A percentile compares a stretch with the other conserved stretches of the same genome.
phyloP scores from a whole-genome alignment of 2,113 vertebrate species.

The Podarcis muralis region DNA sequence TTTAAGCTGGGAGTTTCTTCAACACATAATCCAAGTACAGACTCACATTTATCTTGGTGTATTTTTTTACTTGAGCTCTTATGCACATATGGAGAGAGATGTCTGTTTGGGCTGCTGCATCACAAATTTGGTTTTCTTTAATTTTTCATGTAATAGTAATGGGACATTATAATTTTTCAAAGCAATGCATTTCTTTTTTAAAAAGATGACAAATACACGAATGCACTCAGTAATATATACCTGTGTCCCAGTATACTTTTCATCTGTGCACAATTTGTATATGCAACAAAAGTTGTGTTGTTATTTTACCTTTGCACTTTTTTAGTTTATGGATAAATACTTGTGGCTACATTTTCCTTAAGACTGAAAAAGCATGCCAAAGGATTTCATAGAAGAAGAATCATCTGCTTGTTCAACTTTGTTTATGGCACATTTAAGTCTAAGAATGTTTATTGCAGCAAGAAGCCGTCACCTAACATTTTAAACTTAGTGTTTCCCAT shows the following conservation, averaged over 20 bases:
- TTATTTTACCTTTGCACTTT: conserved; percentile 37
- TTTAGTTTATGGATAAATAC: conserved; percentile 40
- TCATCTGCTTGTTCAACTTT: conserved; percentile 36
- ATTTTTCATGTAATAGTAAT: not conserved
- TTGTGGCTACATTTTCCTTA: conserved; percentile 45
- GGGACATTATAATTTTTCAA: not conserved
- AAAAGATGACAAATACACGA: not conserved
- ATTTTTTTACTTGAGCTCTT: not conserved
- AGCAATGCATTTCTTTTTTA: not conserved
- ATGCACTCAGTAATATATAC: not conserved
- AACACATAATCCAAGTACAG: not conserved
- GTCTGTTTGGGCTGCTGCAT: not conserved
- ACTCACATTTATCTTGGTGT: not conserved
- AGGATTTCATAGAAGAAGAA: conserved; percentile 32
- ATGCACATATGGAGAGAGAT: not conserved
- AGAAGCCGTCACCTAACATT: conserved; percentile 9
- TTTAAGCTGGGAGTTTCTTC: not conserved
- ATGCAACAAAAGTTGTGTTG: conserved; percentile 5
- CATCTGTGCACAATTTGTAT: not conserved
- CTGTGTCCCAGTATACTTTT: not conserved
- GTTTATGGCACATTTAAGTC: conserved; percentile 51
- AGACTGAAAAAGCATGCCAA: conserved; percentile 57
- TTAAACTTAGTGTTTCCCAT: conserved; percentile 24
- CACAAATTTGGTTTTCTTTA: not conserved
- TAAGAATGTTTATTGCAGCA: conserved; percentile 45